Evolutionary conservation across 2,797 vertebrate genomes (phyloP).

Genomic region (Enteromius anoplus): DNA sequence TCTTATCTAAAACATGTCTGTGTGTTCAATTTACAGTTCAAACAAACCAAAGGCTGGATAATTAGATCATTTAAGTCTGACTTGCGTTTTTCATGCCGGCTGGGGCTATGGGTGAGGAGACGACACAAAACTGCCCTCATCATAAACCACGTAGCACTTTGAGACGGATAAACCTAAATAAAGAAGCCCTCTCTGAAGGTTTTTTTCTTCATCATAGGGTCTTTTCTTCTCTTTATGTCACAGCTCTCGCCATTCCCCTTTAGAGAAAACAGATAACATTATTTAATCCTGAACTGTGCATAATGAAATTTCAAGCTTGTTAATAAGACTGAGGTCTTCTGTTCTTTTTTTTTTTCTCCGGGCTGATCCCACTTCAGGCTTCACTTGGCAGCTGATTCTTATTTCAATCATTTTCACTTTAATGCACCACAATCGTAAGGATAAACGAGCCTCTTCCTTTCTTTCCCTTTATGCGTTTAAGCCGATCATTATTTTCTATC

Average conservation of each 20-base stretch:
- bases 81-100: conserved; percentile 65
- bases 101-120: conserved; percentile 58
- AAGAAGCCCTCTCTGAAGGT: conserved; percentile 55
- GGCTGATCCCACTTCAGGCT: conserved; percentile 44
- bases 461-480: conserved; percentile 46
- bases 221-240: conserved; percentile 55
- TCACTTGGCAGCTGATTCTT: conserved; percentile 50
- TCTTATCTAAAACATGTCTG: conserved; percentile 19
- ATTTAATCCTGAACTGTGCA: conserved; percentile 60
- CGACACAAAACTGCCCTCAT: conserved; percentile 58
- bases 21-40: conserved; percentile 50
- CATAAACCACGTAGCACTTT: conserved; percentile 62
- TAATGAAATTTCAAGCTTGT: conserved; percentile 63
- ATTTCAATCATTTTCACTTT: conserved; percentile 56
- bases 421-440: conserved; percentile 33
- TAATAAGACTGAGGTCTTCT: conserved; percentile 55
- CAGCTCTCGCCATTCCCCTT: conserved; percentile 49
- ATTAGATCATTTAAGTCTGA: conserved; percentile 76
- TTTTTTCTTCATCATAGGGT: conserved; percentile 55
- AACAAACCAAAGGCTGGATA: conserved; percentile 65
- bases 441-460: conserved; percentile 35
- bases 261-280: conserved; percentile 60
- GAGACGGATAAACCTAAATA: conserved; percentile 59
- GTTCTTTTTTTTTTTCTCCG: conserved; percentile 20
- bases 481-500: conserved; percentile 46